These are phyloP conservation scores for Corythornis leucogaster DNA, from an alignment of 2,797 vertebrate genomes.

Conservation along the genomic window DNA sequence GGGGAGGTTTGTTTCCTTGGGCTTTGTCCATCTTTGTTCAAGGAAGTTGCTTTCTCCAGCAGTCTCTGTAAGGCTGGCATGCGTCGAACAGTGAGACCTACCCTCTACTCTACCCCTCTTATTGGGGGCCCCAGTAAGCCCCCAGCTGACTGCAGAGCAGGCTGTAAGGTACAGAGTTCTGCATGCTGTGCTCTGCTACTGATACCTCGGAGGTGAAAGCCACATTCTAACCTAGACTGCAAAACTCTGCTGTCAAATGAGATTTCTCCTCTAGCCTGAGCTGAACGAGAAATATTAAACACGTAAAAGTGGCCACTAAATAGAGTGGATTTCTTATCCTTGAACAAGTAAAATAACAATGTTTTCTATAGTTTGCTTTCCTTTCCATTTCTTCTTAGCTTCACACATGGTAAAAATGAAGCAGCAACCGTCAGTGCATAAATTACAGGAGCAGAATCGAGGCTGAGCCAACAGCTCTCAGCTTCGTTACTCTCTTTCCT, in stretches of 20 bases:
- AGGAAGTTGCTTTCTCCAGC: not conserved
- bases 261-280: not conserved
- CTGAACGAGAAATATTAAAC: not conserved
- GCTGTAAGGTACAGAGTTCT: not conserved
- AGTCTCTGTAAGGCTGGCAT: not conserved
- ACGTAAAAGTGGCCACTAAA: not conserved
- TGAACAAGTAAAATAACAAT: not conserved
- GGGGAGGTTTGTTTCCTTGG: not conserved
- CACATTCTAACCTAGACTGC: slow-evolving; percentile 41
- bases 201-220: not conserved
- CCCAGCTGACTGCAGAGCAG: not conserved
- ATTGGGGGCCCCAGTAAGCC: not conserved
- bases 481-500: slow-evolving; percentile 9
- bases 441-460: not conserved
- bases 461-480: slow-evolving; percentile 16
- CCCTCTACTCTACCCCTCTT: not conserved
- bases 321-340: not conserved
- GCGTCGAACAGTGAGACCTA: not conserved
- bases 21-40: not conserved
- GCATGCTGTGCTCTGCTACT: not conserved
- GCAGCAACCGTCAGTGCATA: not conserved
- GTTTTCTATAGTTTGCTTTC: not conserved
- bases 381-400: not conserved
- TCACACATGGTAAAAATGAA: not conserved
- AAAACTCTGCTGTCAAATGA: not conserved